Conservation (phyloP, 2,113 vertebrate genomes). For the Chitala chitala region DNA sequence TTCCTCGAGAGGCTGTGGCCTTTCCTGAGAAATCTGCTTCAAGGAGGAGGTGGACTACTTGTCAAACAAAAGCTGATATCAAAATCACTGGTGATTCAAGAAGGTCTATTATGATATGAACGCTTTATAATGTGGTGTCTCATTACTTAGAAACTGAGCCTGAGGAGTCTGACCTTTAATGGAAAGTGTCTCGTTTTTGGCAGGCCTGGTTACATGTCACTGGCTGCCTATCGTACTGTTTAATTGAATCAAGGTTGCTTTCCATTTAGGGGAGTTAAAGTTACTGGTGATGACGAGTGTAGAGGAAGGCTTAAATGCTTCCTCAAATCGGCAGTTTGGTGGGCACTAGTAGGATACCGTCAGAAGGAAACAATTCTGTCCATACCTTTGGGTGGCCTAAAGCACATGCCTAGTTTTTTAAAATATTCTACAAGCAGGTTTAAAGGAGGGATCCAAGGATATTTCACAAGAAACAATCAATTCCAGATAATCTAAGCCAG, state of each 20-base stretch:
- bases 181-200: slow-evolving; percentile 2
- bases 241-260: neutral
- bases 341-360: neutral
- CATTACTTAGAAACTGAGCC: slow-evolving; percentile 9
- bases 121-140: neutral
- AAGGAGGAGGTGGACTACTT: neutral
- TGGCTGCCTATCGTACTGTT: neutral
- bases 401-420: too few relatives aligned
- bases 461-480: too few relatives aligned
- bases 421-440: too few relatives aligned
- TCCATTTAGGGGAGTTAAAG: neutral
- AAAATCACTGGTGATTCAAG: neutral
- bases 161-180: slow-evolving; percentile 14
- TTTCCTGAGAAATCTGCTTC: neutral
- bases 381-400: too few relatives aligned
- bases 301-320: neutral
- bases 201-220: neutral
- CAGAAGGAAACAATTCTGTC: neutral
- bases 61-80: neutral
- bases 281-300: neutral
- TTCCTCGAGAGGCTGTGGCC: neutral
- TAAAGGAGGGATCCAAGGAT: too few relatives aligned
- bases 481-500: too few relatives aligned
- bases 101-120: neutral
- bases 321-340: neutral